Percentiles rank a stretch among this genome's conserved stretches.
phyloP scores from a whole-genome alignment of 2,888 invertebrate genomes.

The Dynastes tityus region DNA sequence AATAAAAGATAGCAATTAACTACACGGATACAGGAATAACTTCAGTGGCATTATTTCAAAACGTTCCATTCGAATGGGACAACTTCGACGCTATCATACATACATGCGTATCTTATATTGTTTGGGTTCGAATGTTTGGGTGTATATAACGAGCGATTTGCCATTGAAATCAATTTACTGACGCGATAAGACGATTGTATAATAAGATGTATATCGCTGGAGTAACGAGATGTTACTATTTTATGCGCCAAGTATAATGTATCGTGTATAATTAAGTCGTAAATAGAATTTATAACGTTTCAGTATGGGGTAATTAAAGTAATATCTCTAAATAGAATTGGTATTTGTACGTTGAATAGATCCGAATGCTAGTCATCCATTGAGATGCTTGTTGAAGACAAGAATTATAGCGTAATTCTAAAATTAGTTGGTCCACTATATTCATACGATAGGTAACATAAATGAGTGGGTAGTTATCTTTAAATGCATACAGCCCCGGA shows the following conservation, averaged over 20 bases:
- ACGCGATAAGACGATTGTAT: slow-evolving; percentile 20
- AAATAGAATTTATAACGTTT: neutral
- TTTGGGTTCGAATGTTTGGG: neutral
- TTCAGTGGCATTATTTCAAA: slow-evolving; percentile 27
- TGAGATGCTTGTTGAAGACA: too few relatives aligned
- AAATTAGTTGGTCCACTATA: too few relatives aligned
- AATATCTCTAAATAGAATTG: too few relatives aligned
- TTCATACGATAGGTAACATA: too few relatives aligned
- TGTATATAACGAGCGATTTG: neutral
- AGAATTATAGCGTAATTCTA: too few relatives aligned
- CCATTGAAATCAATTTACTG: neutral
- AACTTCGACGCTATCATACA: neutral
- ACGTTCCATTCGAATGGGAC: neutral
- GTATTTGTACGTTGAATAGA: too few relatives aligned
- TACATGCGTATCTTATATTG: neutral
- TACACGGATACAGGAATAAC: slow-evolving; percentile 10
- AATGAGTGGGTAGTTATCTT: too few relatives aligned
- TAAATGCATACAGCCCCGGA: too few relatives aligned
- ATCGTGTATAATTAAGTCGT: slow-evolving; percentile 13
- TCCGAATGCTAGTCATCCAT: too few relatives aligned
- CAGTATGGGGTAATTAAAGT: too few relatives aligned
- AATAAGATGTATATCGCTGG: slow-evolving; percentile 3
- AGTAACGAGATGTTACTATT: slow-evolving; percentile 6
- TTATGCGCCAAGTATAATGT: neutral
- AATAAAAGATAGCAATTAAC: slow-evolving; percentile 32